Conservation (phyloP, 2,113 vertebrate genomes). For the Apodemus speciosus region DNA sequence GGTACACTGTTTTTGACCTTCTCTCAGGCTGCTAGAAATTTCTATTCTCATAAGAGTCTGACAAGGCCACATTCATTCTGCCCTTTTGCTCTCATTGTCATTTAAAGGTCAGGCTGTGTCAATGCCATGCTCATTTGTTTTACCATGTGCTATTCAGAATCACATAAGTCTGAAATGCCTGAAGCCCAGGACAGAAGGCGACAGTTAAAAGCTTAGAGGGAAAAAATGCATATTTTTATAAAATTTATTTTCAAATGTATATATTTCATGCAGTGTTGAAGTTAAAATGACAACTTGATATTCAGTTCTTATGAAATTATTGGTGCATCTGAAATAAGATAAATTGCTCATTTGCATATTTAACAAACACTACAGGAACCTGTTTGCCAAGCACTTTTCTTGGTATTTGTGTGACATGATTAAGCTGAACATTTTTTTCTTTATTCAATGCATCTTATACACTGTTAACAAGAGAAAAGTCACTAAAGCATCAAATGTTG, state of each 20-base stretch:
- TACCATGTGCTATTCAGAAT: conserved; percentile 69
- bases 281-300: conserved; percentile 46
- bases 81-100: conserved; percentile 77
- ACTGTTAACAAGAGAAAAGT: not conserved
- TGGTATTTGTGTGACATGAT: not conserved
- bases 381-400: not conserved
- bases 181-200: conserved; percentile 42
- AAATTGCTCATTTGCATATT: not conserved
- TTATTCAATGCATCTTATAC: not conserved
- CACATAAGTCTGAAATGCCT: conserved; percentile 54
- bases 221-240: not conserved
- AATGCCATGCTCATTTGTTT: conserved; percentile 74
- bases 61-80: conserved; percentile 76
- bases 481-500: not conserved
- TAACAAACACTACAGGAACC: not conserved
- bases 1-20: conserved; percentile 72
- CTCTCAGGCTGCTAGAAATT: conserved; percentile 67
- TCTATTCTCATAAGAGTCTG: conserved; percentile 72
- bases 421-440: not conserved
- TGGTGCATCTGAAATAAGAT: conserved; percentile 6
- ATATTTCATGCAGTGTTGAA: conserved; percentile 12
- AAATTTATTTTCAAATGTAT: conserved; percentile 39
- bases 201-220: conserved; percentile 35
- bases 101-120: conserved; percentile 76
- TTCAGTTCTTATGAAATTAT: not conserved